Evolutionary conservation across 2,797 vertebrate genomes (phyloP).

Genomic region (Dallia pectoralis): DNA sequence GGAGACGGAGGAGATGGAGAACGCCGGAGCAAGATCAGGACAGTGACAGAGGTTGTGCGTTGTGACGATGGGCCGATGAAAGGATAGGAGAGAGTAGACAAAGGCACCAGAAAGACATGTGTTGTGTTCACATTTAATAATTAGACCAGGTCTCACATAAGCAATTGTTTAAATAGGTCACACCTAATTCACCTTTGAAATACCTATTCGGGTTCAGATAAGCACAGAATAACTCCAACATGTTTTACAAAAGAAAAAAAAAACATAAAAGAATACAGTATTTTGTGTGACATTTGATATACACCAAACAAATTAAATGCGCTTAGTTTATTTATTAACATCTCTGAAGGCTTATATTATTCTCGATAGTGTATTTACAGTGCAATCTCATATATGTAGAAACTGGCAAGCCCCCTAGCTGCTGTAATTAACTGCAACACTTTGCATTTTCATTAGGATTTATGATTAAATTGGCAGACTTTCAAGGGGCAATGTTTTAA

Average conservation of each 20-base stretch:
- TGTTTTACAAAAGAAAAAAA: background rate
- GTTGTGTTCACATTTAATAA: slow-evolving; percentile 63
- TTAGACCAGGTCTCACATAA: slow-evolving; percentile 58
- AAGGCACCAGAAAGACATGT: slow-evolving; percentile 20
- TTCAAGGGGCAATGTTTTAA: no score
- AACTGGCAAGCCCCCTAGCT: background rate
- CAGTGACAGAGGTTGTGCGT: slow-evolving; percentile 33
- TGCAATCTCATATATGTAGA: background rate
- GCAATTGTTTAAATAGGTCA: slow-evolving; percentile 26
- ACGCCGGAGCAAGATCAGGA: slow-evolving; percentile 51
- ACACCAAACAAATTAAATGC: background rate
- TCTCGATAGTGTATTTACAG: background rate
- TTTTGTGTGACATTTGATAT: background rate
- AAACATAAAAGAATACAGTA: background rate
- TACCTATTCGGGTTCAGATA: slow-evolving; percentile 18
- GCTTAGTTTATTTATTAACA: background rate
- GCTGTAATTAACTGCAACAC: no score
- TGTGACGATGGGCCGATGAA: slow-evolving; percentile 1
- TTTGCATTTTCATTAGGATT: no score
- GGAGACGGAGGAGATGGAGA: slow-evolving; percentile 45
- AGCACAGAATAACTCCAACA: slow-evolving; percentile 22
- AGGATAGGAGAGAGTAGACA: slow-evolving; percentile 24
- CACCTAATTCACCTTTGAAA: slow-evolving; percentile 15
- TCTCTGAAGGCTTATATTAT: background rate
- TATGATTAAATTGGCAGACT: no score